Evolutionary conservation across 1,140 invertebrate genomes (phyloP).

Genomic region (Aleiodes sp.): DNA sequence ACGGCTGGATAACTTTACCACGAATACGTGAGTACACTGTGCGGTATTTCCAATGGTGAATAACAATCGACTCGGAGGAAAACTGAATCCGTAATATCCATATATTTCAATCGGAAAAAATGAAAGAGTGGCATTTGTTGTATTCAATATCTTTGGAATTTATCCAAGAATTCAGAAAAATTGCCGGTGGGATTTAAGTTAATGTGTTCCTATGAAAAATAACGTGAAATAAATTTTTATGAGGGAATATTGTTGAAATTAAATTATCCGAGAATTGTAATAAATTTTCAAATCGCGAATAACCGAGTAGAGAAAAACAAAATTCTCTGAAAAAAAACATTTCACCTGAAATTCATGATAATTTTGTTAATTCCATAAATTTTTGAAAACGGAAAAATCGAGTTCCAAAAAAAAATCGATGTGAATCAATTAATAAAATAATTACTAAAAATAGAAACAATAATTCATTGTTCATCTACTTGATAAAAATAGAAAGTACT

Average conservation of each 20-base stretch:
- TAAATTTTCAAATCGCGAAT: too few relatives aligned
- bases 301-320: too few relatives aligned
- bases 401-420: too few relatives aligned
- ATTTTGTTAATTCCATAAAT: too few relatives aligned
- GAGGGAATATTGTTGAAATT: neutral
- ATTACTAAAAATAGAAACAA: neutral
- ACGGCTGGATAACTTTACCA: neutral
- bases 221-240: too few relatives aligned
- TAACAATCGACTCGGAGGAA: neutral
- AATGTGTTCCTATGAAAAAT: neutral
- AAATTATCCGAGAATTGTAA: too few relatives aligned
- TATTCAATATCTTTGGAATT: neutral
- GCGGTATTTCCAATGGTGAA: neutral
- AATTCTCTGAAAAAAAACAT: too few relatives aligned
- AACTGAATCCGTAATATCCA: neutral
- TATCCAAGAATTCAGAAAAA: neutral
- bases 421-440: too few relatives aligned
- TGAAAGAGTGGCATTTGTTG: slow-evolving; percentile 6
- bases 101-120: neutral
- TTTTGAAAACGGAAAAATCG: too few relatives aligned
- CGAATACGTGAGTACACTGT: neutral
- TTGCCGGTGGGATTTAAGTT: neutral
- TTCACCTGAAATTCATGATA: too few relatives aligned
- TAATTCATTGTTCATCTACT: neutral
- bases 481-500: neutral